phyloP scores from a whole-genome alignment of 2,888 invertebrate genomes.

The Ptychoptera albimana region DNA sequence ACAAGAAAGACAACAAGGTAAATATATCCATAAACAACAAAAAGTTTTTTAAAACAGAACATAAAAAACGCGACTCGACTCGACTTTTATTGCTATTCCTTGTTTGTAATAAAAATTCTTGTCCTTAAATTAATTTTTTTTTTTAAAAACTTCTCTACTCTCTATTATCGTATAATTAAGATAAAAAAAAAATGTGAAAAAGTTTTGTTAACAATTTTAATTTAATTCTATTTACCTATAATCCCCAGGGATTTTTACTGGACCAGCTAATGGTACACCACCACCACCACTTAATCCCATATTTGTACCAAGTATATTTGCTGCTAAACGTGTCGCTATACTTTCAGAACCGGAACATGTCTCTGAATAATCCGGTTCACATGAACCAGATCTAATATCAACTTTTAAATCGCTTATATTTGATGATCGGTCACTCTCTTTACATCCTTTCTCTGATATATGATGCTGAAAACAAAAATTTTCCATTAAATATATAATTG shows the following conservation, averaged over 20 bases:
- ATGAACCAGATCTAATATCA: slow-evolving; percentile 48
- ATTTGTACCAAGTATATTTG: slow-evolving; percentile 13
- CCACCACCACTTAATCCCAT: slow-evolving; percentile 18
- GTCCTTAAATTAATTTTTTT: too few relatives aligned
- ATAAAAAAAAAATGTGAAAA: too few relatives aligned
- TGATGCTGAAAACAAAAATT: slow-evolving; percentile 23
- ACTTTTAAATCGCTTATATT: slow-evolving; percentile 75
- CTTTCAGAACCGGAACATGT: slow-evolving; percentile 42
- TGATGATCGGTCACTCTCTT: slow-evolving; percentile 68
- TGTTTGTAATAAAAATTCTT: too few relatives aligned
- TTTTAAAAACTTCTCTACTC: too few relatives aligned
- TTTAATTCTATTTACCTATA: too few relatives aligned
- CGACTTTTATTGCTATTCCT: too few relatives aligned
- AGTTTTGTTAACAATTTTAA: too few relatives aligned
- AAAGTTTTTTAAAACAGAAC: too few relatives aligned
- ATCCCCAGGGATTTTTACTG: slow-evolving; percentile 55
- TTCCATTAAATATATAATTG: slow-evolving; percentile 20
- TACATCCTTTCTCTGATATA: slow-evolving; percentile 40
- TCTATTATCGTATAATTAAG: too few relatives aligned
- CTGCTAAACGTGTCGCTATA: slow-evolving; percentile 31
- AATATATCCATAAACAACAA: too few relatives aligned
- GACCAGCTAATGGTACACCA: slow-evolving; percentile 61
- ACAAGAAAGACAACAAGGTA: too few relatives aligned
- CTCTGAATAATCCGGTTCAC: slow-evolving; percentile 41
- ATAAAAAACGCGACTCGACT: too few relatives aligned